A percentile compares a stretch with the other conserved stretches of the same genome.
These are phyloP conservation scores for Sphyrna mokarran DNA, from an alignment of 2,113 vertebrate species.

Conservation along the genomic window DNA sequence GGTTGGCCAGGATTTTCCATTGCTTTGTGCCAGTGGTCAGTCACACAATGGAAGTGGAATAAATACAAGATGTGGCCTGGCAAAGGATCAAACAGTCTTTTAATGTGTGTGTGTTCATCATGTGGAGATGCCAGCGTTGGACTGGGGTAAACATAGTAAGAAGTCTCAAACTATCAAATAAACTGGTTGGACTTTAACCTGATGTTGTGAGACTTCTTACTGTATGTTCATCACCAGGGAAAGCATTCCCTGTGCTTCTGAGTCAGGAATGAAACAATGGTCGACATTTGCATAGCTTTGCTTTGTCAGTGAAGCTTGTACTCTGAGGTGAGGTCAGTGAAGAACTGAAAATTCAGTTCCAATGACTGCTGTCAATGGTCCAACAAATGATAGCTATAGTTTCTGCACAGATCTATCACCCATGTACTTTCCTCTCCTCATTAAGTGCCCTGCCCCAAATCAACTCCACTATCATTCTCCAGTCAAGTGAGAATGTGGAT, in stretches of 20 bases:
- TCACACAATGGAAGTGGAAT: not conserved
- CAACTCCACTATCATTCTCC: not conserved
- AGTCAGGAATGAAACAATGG: not conserved
- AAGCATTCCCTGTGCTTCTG: not conserved
- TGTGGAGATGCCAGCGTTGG: too few species aligned
- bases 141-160: too few species aligned
- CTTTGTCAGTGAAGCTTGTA: not conserved
- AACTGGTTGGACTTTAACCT: too few species aligned
- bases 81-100: not conserved
- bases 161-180: too few species aligned
- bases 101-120: too few species aligned
- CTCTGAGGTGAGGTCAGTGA: not conserved
- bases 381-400: not conserved
- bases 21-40: not conserved
- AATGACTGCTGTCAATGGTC: not conserved
- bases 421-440: not conserved
- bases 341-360: not conserved
- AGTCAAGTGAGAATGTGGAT: not conserved
- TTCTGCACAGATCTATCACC: not conserved
- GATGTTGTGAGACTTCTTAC: too few species aligned
- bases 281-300: not conserved
- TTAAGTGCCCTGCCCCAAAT: not conserved
- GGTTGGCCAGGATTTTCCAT: not conserved
- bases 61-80: not conserved
- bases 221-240: not conserved